Evolutionary conservation across 2,797 vertebrate genomes (phyloP), one percentile per base, ranked within the genome.

Genomic region (Neosalanx taihuensis): DNA sequence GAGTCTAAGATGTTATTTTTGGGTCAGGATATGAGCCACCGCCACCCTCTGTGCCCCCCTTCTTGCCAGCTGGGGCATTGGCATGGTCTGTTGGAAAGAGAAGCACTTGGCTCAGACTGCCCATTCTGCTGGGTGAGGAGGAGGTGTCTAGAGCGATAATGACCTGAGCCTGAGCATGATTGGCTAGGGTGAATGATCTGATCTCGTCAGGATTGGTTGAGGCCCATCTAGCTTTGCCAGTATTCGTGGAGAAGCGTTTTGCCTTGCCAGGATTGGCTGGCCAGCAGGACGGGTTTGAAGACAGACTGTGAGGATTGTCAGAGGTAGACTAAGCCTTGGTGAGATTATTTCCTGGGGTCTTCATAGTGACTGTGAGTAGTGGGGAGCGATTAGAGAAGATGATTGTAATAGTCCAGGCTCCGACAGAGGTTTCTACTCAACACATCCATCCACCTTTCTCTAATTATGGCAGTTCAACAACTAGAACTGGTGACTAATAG

Each of bases 21-120:
- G 84, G 80, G 87, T 86, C 86, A 88, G 90, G 89, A 91, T 82
- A 73, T 85, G 84, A 89, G 86, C 85, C 74, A 85, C 86, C 1
- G 76, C 84, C 77, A 81, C 86, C 86, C 88, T 84, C 88, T 88
- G 83, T 76, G 80, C 75, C 84, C 85, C 85, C 85, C 51, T n/a
- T 53, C 77, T 76, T 81, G 90, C 88, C 91, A 91, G 83, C 76
- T 89, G 83, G 87, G 78, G 81, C 71, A 69, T 88, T 92, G 92
- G 92, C 91, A 89, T 53, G 51, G 79, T 61, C 71, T 4, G 59
- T 63, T 80, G 87, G 87, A 89, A 89, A 89, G 26, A 84, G 73
- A 84, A 80, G 70, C 78, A 77, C 83, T 87, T 88, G 86, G 86
- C 83, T 76, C 51, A 29, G 18, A 30, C 60, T 60, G 74, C 46